Evolutionary conservation across 2,113 vertebrate genomes (phyloP), one percentile per base, ranked within the genome.

Genomic region (Paedocypris sp.): DNA sequence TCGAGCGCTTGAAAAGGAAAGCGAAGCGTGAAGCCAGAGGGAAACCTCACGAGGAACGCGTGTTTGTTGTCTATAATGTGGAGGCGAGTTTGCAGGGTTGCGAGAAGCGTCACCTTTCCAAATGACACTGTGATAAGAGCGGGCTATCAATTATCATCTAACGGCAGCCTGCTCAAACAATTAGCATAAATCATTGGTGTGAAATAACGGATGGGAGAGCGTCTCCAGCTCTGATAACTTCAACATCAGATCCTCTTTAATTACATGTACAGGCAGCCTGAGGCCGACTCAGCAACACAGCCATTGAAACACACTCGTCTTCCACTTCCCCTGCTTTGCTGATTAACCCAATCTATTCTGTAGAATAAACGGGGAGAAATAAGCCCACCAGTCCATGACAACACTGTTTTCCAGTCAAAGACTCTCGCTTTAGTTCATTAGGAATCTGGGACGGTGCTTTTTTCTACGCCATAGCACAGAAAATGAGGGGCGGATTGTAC

Each of bases 231-330:
- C n/a, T n/a, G 28, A 12, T 20, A 48, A 49, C 49, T 36, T 22
- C 3, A 12, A 43, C n/a, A 51, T 39, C 2, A 35, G 50, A 68
- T 68, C 46, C 50, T 16, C 58, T 76, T 77, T 69, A 65, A 65
- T 69, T 64, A 61, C 18, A 50, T 4, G 4, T 32, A 45, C 23
- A 6, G 47, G 35, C 29, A 33, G 28, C 53, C 20, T 1, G 31
- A 52, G 48, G 35, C 23, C 51, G 22, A 54, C 28, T 45, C 43
- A 38, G 9, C 18, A 29, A 20, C 8, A 23, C 5, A 11, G 18
- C 43, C 5, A 66, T 61, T 65, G 50, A 61, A 45, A 26, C 26
- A 4, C 4, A 16, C n/a, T n/a, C n/a, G n/a, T n/a, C n/a, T n/a
- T n/a, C n/a, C n/a, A n/a, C n/a, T n/a, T n/a, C 52, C 32, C 9